These are phyloP conservation scores for Cheirogaleus major DNA, from an alignment of 2,797 vertebrate species.

Conservation along the genomic window DNA sequence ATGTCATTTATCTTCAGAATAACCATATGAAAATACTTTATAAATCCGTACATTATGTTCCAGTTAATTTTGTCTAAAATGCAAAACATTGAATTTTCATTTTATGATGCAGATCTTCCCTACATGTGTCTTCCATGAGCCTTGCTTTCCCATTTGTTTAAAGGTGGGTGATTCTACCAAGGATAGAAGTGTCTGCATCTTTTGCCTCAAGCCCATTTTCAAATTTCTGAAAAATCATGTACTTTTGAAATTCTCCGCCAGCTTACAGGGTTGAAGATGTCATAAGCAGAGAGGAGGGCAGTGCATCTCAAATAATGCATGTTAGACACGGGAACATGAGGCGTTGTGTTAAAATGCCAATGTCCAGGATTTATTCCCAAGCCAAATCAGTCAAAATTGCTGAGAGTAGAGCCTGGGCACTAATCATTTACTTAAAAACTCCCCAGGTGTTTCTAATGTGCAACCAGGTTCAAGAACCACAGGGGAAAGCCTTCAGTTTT, in stretches of 20 bases:
- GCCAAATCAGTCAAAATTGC: not conserved
- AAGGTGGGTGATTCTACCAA: not conserved
- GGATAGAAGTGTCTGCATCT: not conserved
- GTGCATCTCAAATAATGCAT: too few relatives aligned
- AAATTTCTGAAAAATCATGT: not conserved
- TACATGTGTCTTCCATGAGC: not conserved
- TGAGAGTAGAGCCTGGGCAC: not conserved
- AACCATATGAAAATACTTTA: not conserved
- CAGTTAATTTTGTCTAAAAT: not conserved
- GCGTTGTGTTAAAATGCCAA: not conserved
- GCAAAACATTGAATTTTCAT: not conserved
- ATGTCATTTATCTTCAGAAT: not conserved
- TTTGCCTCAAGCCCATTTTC: not conserved
- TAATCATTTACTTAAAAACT: not conserved
- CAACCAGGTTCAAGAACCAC: not conserved
- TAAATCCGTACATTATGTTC: not conserved
- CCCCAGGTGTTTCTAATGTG: not conserved
- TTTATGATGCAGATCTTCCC: not conserved
- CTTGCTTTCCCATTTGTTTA: not conserved
- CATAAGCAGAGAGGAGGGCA: not conserved
- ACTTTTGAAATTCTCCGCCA: not conserved
- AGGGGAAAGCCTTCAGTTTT: not conserved
- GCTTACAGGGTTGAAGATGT: not conserved
- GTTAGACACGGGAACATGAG: not conserved
- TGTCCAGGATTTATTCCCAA: not conserved